phyloP scores from a whole-genome alignment of 2,888 invertebrate species.

The Tryphoninae sp. region DNA sequence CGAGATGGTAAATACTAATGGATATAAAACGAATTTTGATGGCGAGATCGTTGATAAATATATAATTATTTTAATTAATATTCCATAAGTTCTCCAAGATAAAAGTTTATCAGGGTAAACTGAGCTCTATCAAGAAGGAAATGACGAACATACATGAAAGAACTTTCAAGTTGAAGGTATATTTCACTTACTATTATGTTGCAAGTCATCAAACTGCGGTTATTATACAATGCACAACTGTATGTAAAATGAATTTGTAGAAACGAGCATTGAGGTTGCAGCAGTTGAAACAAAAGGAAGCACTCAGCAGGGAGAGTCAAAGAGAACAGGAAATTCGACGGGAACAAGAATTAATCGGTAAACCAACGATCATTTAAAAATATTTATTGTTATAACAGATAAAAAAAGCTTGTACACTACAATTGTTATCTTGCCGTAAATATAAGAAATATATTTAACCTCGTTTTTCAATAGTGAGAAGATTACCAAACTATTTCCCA shows the following conservation, averaged over 20 bases:
- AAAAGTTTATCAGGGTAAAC: conserved; percentile 80
- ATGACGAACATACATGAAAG: conserved; percentile 81
- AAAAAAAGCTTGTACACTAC: background rate
- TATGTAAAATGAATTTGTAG: conserved; percentile 68
- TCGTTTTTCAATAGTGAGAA: background rate
- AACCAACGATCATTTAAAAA: conserved; percentile 60
- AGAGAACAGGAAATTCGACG: conserved; percentile 77
- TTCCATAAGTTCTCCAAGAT: conserved; percentile 75
- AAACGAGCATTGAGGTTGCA: conserved; percentile 80
- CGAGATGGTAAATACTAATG: conserved; percentile 78
- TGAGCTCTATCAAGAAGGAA: conserved; percentile 80
- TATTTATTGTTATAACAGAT: conserved; percentile 20
- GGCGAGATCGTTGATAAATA: background rate
- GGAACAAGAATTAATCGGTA: conserved; percentile 78
- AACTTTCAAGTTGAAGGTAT: conserved; percentile 80
- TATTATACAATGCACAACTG: too few relatives aligned
- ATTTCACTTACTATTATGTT: conserved; percentile 1
- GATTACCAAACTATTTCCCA: conserved; percentile 81
- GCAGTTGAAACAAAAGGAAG: conserved; percentile 80
- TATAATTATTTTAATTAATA: background rate
- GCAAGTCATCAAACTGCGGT: background rate
- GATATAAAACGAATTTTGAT: background rate
- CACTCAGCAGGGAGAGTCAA: conserved; percentile 75
- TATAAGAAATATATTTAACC: conserved; percentile 26
- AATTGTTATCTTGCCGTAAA: conserved; percentile 40